These are phyloP conservation scores for Chloroceryle inda DNA, from an alignment of 2,797 vertebrate genomes.

Conservation along the genomic window DNA sequence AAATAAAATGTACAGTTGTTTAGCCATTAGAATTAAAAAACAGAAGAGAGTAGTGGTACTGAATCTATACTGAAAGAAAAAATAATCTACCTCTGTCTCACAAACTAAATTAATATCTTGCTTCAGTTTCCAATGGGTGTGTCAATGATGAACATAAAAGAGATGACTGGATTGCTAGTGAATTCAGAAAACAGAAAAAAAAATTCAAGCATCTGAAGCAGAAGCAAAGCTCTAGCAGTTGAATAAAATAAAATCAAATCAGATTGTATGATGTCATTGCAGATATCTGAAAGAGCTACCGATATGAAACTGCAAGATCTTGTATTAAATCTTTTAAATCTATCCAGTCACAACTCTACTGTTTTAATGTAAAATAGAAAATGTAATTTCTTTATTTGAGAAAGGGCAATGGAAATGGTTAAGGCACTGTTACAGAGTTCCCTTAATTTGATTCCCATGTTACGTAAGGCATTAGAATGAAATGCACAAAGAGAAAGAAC, in stretches of 20 bases:
- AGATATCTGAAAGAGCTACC: background rate
- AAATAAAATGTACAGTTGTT: background rate
- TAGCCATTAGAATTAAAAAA: background rate
- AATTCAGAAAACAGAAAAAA: background rate
- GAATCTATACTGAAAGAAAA: background rate
- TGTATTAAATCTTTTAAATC: background rate
- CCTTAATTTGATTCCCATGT: background rate
- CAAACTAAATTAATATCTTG: background rate
- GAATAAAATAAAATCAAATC: constrained; percentile 7
- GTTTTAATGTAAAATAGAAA: background rate
- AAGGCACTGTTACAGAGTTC: background rate
- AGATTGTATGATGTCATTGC: background rate
- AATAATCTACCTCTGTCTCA: background rate
- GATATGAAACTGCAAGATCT: background rate
- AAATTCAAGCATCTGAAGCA: background rate
- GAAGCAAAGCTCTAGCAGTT: background rate
- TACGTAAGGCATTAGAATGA: background rate
- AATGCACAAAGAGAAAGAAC: background rate
- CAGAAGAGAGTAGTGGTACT: background rate
- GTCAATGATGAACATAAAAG: background rate
- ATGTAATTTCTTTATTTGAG: background rate
- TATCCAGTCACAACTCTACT: background rate
- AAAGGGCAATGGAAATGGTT: background rate
- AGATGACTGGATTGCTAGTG: background rate
- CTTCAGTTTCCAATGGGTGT: background rate